These are phyloP conservation scores for Diachrysia chrysitis DNA, from an alignment of 2,888 invertebrate species.

Conservation along the genomic window DNA sequence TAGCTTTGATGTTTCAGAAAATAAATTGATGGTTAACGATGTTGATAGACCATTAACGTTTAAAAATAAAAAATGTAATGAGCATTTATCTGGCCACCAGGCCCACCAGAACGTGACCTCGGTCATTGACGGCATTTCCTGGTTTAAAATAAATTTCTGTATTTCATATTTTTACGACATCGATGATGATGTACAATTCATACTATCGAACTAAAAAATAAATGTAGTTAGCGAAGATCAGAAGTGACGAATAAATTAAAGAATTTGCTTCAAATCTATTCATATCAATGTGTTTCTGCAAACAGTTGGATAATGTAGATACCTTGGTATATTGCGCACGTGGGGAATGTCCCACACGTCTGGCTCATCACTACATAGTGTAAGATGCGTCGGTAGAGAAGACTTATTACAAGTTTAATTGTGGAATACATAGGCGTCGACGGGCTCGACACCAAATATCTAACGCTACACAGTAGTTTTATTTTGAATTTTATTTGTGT, in stretches of 20 bases:
- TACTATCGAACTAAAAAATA: not conserved
- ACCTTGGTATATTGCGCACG: slow-evolving; percentile 22
- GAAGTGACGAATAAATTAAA: slow-evolving; percentile 19
- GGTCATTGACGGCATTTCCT: slow-evolving; percentile 70
- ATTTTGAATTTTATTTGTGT: slow-evolving; percentile 89
- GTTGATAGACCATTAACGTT: slow-evolving; percentile 58
- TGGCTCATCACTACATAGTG: slow-evolving; percentile 27
- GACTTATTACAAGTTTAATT: slow-evolving; percentile 72
- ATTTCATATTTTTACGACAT: slow-evolving; percentile 43
- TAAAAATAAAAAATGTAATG: slow-evolving; percentile 58
- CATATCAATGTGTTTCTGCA: slow-evolving; percentile 17
- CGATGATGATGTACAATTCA: slow-evolving; percentile 16
- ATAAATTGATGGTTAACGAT: slow-evolving; percentile 62
- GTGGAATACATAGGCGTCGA: slow-evolving; percentile 71
- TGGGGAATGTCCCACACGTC: slow-evolving; percentile 41
- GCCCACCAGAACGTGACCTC: slow-evolving; percentile 65
- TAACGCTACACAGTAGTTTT: slow-evolving; percentile 86
- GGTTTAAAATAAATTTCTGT: slow-evolving; percentile 61
- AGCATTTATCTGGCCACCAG: slow-evolving; percentile 62
- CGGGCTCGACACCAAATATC: slow-evolving; percentile 79
- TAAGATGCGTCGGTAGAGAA: slow-evolving; percentile 53
- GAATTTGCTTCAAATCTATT: slow-evolving; percentile 17
- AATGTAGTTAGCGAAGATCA: slow-evolving; percentile 6
- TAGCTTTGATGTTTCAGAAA: slow-evolving; percentile 50
- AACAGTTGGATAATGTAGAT: slow-evolving; percentile 32